These are phyloP conservation scores for Nebria ingens DNA, from an alignment of 1,140 invertebrate genomes.

Conservation along the genomic window DNA sequence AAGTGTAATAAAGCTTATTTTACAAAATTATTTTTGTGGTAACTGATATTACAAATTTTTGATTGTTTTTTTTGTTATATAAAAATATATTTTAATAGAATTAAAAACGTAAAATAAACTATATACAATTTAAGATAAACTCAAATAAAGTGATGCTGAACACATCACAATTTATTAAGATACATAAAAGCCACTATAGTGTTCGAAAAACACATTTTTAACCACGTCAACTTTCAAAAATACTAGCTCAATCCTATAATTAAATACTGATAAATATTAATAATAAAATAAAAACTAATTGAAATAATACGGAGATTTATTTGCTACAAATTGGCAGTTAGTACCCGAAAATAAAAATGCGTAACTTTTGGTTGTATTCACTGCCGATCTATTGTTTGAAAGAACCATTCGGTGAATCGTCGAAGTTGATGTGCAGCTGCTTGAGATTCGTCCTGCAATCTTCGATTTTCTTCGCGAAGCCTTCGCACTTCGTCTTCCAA, in stretches of 20 bases:
- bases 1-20: background rate
- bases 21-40: background rate
- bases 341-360: background rate
- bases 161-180: background rate
- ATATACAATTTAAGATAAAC: background rate
- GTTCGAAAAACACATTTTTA: background rate
- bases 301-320: background rate
- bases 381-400: conserved; percentile 74
- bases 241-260: too few species aligned
- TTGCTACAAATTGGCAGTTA: too few species aligned
- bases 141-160: background rate
- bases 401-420: conserved; percentile 89
- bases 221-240: background rate
- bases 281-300: too few species aligned
- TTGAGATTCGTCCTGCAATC: conserved; percentile 79
- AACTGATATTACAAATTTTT: background rate
- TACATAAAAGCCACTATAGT: too few species aligned
- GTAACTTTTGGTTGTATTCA: too few species aligned
- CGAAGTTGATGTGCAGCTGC: conserved; percentile 79
- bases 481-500: conserved; percentile 64
- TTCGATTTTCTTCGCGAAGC: conserved; percentile 72
- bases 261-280: background rate
- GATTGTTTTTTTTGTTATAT: background rate
- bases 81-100: background rate
- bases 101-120: background rate